phyloP scores from a whole-genome alignment of 2,888 invertebrate genomes.

The Diogma glabrata region DNA sequence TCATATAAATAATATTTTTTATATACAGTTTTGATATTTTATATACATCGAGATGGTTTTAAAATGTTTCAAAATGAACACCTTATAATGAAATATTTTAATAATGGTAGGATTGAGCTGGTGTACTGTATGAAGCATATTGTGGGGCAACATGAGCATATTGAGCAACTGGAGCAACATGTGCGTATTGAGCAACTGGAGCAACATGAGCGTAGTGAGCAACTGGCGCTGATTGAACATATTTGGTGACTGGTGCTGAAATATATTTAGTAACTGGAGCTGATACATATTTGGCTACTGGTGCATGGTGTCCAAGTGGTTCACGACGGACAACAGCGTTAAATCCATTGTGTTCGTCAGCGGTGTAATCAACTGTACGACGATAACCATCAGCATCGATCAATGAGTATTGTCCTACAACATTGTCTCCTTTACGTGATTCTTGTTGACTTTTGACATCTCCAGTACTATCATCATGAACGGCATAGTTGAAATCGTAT shows the following conservation, averaged over 20 bases:
- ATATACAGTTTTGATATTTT: no score
- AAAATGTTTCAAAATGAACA: no score
- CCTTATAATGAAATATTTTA: no score
- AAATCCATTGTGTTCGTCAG: constrained; percentile 42
- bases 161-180: constrained; percentile 14
- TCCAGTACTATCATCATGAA: constrained; percentile 40
- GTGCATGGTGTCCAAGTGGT: constrained; percentile 25
- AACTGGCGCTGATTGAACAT: constrained; percentile 10
- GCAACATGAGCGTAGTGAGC: constrained; percentile 16
- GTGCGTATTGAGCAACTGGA: constrained; percentile 25
- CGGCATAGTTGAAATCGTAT: constrained; percentile 39
- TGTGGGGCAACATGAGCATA: constrained; percentile 21
- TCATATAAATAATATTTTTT: no score
- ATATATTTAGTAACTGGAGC: constrained; percentile 16
- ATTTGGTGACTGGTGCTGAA: constrained; percentile 2
- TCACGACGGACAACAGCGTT: constrained; percentile 41
- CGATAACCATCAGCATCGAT: constrained; percentile 41
- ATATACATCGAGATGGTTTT: no score
- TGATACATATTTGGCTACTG: constrained; percentile 14
- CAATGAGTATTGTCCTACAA: constrained; percentile 40
- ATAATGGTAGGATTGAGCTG: constrained; percentile 20
- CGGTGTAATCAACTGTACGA: constrained; percentile 41
- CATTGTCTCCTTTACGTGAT: constrained; percentile 39
- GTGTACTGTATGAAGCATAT: constrained; percentile 16
- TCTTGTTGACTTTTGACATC: constrained; percentile 43